phyloP scores from a whole-genome alignment of 2,888 invertebrate species.

The Xanthia icteritia region DNA sequence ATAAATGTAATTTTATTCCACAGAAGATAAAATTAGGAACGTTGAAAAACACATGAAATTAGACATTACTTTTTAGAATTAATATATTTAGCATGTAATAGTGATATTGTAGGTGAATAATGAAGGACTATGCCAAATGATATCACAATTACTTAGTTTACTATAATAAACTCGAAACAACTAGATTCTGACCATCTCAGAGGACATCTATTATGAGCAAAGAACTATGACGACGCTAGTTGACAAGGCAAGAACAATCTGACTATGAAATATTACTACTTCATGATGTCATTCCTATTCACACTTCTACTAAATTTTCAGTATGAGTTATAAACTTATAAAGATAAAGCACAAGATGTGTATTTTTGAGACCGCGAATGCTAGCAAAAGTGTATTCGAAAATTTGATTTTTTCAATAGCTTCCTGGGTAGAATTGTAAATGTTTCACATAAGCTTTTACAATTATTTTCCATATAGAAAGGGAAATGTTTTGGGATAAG shows the following conservation, averaged over 20 bases:
- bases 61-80: not conserved
- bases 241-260: constrained; percentile 37
- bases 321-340: constrained; percentile 7
- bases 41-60: not conserved
- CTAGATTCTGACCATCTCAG: not conserved
- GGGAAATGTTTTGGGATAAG: not conserved
- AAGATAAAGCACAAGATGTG: not conserved
- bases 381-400: not conserved
- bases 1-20: not conserved
- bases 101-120: not conserved
- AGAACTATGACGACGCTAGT: constrained; percentile 16
- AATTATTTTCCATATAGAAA: constrained; percentile 4
- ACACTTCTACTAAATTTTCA: constrained; percentile 1
- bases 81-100: not conserved
- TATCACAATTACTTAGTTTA: not conserved
- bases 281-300: constrained; percentile 38
- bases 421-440: not conserved
- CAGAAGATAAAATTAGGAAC: not conserved
- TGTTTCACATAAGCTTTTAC: not conserved
- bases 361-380: not conserved
- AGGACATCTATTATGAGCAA: constrained; percentile 31
- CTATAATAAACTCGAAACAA: not conserved
- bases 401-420: not conserved
- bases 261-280: constrained; percentile 40
- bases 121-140: not conserved